A percentile compares a stretch with the other conserved stretches of the same genome.
phyloP scores from a whole-genome alignment of 2,888 invertebrate genomes.

The Synergus gifuensis region DNA sequence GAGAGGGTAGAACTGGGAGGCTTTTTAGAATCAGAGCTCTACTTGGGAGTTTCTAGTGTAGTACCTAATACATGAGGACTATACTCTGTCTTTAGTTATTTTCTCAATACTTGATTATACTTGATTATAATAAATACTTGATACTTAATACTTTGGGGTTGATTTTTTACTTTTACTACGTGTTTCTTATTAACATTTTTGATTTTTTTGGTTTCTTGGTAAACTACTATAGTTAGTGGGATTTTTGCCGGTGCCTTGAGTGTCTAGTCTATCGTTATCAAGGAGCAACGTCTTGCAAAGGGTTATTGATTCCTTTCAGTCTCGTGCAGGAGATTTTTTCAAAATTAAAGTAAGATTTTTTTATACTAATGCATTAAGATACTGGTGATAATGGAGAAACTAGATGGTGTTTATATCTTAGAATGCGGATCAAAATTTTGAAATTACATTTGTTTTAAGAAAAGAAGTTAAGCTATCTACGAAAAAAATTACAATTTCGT shows the following conservation, averaged over 20 bases:
- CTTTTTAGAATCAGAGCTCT: background rate
- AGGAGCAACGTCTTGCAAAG: constrained; percentile 23
- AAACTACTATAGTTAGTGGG: background rate
- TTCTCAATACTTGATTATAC: constrained; percentile 4
- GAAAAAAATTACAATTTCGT: background rate
- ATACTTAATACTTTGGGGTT: background rate
- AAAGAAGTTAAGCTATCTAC: background rate
- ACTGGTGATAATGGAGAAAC: background rate
- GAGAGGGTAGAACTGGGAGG: background rate
- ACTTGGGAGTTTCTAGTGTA: constrained; percentile 32
- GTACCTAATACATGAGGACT: constrained; percentile 37
- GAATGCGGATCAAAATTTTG: background rate
- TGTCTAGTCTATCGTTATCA: constrained; percentile 47
- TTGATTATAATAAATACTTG: background rate
- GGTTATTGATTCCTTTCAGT: background rate
- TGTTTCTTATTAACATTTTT: background rate
- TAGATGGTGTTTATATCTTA: background rate
- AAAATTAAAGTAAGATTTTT: background rate
- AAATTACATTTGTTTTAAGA: background rate
- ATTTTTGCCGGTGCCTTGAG: constrained; percentile 1
- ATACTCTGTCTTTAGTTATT: constrained; percentile 34
- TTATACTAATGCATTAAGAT: background rate
- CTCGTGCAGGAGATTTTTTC: background rate
- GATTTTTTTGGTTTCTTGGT: background rate
- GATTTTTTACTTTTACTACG: background rate